Percentiles rank a stretch among this genome's conserved stretches.
phyloP scores from a whole-genome alignment of 1,140 invertebrate genomes.

The Neodiprion pinetum region DNA sequence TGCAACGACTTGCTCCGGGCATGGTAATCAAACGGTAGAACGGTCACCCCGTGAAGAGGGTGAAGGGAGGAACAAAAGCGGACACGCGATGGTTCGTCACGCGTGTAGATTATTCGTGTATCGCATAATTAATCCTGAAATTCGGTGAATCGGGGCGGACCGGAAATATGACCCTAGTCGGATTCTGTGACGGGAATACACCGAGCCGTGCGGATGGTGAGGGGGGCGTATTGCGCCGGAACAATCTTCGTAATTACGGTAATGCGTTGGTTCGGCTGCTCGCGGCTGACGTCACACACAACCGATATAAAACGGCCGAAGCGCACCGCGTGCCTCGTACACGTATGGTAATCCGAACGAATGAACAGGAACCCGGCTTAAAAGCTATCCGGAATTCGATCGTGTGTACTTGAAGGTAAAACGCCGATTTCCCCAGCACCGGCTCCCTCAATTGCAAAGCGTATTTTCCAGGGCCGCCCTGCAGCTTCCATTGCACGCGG shows the following conservation, averaged over 20 bases:
- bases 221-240: neutral
- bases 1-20: too few species aligned
- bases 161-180: neutral
- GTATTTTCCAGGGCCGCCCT: too few species aligned
- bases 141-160: neutral
- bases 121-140: too few species aligned
- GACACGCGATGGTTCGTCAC: too few species aligned
- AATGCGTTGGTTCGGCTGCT: conserved; percentile 4
- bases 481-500: too few species aligned
- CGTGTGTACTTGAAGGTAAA: neutral
- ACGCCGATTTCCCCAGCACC: neutral
- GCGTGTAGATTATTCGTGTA: too few species aligned
- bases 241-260: conserved; percentile 2
- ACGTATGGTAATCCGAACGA: neutral
- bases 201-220: neutral
- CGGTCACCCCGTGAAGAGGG: too few species aligned
- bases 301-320: neutral
- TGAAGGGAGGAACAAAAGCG: too few species aligned
- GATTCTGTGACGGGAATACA: neutral
- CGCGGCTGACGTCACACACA: neutral
- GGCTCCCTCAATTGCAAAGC: too few species aligned
- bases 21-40: too few species aligned
- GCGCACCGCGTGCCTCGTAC: neutral
- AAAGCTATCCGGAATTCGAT: neutral
- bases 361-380: neutral